A percentile compares a stretch with the other conserved stretches of the same genome.
These are phyloP conservation scores for Erebia aethiops DNA, from an alignment of 2,888 invertebrate species.

Conservation along the genomic window DNA sequence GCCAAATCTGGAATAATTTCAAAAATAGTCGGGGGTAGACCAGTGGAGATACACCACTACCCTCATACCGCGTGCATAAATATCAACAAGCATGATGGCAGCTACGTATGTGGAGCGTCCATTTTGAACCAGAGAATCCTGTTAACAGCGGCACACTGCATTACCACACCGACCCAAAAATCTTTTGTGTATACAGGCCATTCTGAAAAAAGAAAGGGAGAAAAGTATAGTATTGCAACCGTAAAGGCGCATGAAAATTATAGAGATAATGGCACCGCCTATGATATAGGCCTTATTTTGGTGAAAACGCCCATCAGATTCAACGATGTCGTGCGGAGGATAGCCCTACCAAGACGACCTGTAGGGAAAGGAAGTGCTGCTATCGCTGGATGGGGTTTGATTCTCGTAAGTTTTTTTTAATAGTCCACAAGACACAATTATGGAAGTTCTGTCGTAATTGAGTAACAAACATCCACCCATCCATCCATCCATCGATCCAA, in stretches of 20 bases:
- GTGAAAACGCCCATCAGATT: conserved; percentile 18
- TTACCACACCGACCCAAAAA: conserved; percentile 31
- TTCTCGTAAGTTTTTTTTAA: conserved; percentile 9
- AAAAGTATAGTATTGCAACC: neutral
- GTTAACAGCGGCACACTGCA: conserved; percentile 53
- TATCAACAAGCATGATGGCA: conserved; percentile 7
- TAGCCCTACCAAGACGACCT: conserved; percentile 15
- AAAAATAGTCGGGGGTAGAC: conserved; percentile 41
- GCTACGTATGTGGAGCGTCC: conserved; percentile 49
- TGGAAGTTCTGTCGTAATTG: no score
- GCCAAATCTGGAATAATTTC: conserved; percentile 33
- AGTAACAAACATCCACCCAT: no score
- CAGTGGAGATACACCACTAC: conserved; percentile 40
- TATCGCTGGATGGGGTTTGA: conserved; percentile 37
- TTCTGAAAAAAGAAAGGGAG: conserved; percentile 37
- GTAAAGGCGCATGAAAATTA: conserved; percentile 23
- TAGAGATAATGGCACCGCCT: neutral
- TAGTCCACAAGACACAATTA: no score
- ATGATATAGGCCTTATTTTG: conserved; percentile 33
- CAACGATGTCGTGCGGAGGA: conserved; percentile 19
- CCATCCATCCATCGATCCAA: no score
- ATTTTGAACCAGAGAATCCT: conserved; percentile 50
- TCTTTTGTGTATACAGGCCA: conserved; percentile 41
- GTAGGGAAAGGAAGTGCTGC: neutral
- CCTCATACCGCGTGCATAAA: conserved; percentile 47